A percentile compares a stretch with the other conserved stretches of the same genome.
Evolutionary conservation across 1,140 invertebrate genomes (phyloP).

Genomic region (Pseudomyrmex pallidus): DNA sequence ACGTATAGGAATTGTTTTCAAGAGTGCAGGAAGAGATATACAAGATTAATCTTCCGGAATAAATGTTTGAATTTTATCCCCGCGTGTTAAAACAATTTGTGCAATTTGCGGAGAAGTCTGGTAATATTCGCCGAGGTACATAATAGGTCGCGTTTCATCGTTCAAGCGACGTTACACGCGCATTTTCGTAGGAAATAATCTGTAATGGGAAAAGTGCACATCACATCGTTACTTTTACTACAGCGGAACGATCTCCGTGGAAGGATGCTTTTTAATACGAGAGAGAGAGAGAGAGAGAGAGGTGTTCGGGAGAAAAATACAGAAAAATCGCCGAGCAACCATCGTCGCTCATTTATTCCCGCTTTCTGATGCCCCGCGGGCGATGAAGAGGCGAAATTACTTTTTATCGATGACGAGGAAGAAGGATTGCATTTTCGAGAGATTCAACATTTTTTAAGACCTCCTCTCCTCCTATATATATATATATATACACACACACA

Average conservation of each 20-base stretch:
- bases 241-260: not conserved
- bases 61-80: not conserved
- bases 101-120: not conserved
- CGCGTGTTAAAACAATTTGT: not conserved
- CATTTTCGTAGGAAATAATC: constrained; percentile 23
- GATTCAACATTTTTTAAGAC: constrained; percentile 26
- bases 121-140: not conserved
- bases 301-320: not conserved
- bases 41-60: not conserved
- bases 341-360: constrained; percentile 24
- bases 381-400: constrained; percentile 17
- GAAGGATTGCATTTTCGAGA: not conserved
- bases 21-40: not conserved
- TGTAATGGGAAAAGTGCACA: constrained; percentile 38
- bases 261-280: constrained; percentile 14
- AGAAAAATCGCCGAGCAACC: constrained; percentile 5
- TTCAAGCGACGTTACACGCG: constrained; percentile 4
- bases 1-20: no score
- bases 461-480: no score
- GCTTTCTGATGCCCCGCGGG: not conserved
- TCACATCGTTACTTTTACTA: constrained; percentile 7
- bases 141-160: constrained; percentile 8
- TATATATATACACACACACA: no score
- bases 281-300: no score
- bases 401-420: constrained; percentile 15